Evolutionary conservation across 2,113 vertebrate genomes (phyloP).

Genomic region (Cettia cetti): DNA sequence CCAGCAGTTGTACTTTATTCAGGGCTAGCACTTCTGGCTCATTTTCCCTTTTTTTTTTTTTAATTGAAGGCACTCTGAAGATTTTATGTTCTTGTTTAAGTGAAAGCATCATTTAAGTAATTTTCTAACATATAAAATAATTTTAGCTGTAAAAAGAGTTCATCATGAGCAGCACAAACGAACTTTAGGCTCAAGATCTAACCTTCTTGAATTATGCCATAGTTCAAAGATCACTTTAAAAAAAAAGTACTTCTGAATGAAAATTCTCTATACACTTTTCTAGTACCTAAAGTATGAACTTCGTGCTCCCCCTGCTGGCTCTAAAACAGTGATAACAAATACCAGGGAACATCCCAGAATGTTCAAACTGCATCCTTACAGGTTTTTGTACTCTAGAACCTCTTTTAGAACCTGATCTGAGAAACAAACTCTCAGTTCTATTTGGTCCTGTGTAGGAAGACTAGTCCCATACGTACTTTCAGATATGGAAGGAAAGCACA

Average conservation of each 20-base stretch:
- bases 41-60: background rate
- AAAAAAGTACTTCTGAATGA: background rate
- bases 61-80: background rate
- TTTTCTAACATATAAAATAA: background rate
- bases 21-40: background rate
- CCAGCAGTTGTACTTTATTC: background rate
- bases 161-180: background rate
- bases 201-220: background rate
- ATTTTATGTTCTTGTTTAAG: background rate
- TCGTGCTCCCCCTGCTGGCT: constrained; percentile 35
- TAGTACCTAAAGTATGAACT: background rate
- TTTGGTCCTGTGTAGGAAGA: background rate
- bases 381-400: background rate
- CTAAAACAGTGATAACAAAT: background rate
- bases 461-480: background rate
- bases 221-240: background rate
- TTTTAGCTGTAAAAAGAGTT: background rate
- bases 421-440: background rate
- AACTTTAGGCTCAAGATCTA: background rate
- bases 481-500: background rate
- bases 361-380: background rate
- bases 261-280: background rate
- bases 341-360: background rate
- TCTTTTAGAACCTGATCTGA: background rate
- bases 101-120: background rate